Evolutionary conservation across 2,797 vertebrate genomes (phyloP).

Genomic region (Eulemur rubriventer): DNA sequence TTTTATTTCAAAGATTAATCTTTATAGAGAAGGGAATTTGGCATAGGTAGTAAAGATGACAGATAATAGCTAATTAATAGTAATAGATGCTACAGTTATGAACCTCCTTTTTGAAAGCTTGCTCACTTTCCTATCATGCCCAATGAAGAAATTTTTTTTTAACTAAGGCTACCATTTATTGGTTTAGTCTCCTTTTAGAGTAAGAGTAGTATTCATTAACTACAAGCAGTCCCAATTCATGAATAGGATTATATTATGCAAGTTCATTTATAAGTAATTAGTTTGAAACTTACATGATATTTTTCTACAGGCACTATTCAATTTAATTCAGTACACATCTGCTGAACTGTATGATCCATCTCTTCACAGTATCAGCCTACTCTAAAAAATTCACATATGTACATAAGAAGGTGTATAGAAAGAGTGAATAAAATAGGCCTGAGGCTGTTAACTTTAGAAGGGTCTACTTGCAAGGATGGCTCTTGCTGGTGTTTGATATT

Average conservation of each 20-base stretch:
- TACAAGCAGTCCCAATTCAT: not conserved
- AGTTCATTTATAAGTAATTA: slow-evolving; percentile 27
- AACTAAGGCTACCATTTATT: not conserved
- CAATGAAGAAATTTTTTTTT: not conserved
- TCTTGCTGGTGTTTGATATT: not conserved
- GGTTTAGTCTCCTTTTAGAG: not conserved
- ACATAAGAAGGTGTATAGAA: not conserved
- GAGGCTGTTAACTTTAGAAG: not conserved
- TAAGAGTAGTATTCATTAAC: slow-evolving; percentile 6
- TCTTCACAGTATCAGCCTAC: slow-evolving; percentile 1
- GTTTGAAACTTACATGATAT: not conserved
- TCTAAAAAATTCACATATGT: slow-evolving; percentile 4
- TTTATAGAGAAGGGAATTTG: slow-evolving; percentile 22
- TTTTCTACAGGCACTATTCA: slow-evolving; percentile 2
- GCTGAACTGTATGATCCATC: not conserved
- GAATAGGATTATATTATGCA: slow-evolving; percentile 2
- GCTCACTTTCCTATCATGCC: not conserved
- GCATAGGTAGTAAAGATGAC: slow-evolving; percentile 6
- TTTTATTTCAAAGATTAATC: slow-evolving; percentile 45
- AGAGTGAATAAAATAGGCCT: not conserved
- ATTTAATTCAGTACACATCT: slow-evolving; percentile 39
- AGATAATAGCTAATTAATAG: not conserved
- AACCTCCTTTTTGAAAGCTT: not conserved
- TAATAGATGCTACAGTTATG: not conserved
- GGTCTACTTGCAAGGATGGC: not conserved